A percentile compares a stretch with the other conserved stretches of the same genome.
Conservation (phyloP, 2,113 vertebrate species). For the Rhinolophus sinicus region DNA sequence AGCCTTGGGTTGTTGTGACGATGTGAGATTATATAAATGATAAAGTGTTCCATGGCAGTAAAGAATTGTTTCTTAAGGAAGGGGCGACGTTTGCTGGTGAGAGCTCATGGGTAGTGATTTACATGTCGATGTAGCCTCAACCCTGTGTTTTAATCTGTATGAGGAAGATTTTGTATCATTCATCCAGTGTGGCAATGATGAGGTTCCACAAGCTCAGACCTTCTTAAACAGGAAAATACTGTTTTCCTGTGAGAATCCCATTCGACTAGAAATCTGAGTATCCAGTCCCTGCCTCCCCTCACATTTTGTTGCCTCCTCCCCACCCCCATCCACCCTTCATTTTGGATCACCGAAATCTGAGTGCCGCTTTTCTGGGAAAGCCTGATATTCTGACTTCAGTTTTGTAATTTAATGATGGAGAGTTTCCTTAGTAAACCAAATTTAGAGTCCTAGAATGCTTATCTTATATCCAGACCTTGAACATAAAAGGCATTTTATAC, state of each 20-base stretch:
- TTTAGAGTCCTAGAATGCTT: conserved; percentile 94
- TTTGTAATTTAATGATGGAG: conserved; percentile 92
- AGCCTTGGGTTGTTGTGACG: neutral
- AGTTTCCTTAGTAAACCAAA: conserved; percentile 93
- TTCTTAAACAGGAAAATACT: conserved; percentile 59
- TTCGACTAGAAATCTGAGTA: conserved; percentile 74
- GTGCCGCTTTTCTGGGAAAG: conserved; percentile 88
- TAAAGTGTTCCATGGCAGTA: neutral
- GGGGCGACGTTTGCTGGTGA: neutral
- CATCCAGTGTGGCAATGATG: conserved; percentile 14
- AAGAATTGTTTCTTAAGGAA: neutral
- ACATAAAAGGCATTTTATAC: conserved; percentile 95
- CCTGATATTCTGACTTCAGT: conserved; percentile 88
- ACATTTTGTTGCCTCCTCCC: conserved; percentile 30
- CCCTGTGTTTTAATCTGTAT: conserved; percentile 52
- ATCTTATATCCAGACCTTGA: conserved; percentile 94
- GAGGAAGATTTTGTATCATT: conserved; percentile 64
- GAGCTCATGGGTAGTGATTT: neutral
- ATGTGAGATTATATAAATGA: neutral
- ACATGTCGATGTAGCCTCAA: neutral
- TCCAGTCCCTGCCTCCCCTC: neutral
- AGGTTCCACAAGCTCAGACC: conserved; percentile 59
- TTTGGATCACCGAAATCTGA: conserved; percentile 80
- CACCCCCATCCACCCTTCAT: neutral
- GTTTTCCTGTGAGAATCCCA: conserved; percentile 76